Percentiles rank a stretch among this genome's conserved stretches.
phyloP scores from a whole-genome alignment of 2,113 vertebrate species.

The Hippocampus guttulatus region DNA sequence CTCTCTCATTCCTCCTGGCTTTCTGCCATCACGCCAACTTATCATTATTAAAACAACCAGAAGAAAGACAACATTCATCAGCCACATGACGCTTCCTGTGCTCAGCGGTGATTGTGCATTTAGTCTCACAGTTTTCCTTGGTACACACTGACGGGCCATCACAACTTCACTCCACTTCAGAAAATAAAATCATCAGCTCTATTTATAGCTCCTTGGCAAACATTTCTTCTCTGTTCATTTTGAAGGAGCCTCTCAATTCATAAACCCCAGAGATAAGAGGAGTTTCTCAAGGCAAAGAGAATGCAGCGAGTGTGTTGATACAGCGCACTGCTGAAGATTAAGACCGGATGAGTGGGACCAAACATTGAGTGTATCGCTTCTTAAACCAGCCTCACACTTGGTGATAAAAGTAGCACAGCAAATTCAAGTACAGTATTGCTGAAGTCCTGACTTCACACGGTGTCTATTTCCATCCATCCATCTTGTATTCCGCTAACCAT shows the following conservation, averaged over 20 bases:
- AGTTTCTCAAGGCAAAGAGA: constrained; percentile 18
- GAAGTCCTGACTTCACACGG: not conserved
- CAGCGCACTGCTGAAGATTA: constrained; percentile 2
- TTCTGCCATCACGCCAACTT: too few species aligned
- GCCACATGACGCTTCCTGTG: constrained; percentile 4
- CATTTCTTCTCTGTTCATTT: constrained; percentile 23
- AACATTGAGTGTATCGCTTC: constrained; percentile 5
- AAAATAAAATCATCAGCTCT: constrained; percentile 30
- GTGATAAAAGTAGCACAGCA: not conserved
- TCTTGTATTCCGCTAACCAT: not conserved
- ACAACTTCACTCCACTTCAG: constrained; percentile 14
- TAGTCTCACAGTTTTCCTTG: constrained; percentile 15
- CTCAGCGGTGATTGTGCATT: constrained; percentile 31
- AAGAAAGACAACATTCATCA: not conserved
- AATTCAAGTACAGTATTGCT: not conserved
- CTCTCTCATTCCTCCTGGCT: too few species aligned
- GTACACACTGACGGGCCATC: constrained; percentile 29
- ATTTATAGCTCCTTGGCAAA: constrained; percentile 32
- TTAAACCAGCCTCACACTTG: not conserved
- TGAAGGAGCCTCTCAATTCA: constrained; percentile 6
- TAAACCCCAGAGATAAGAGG: constrained; percentile 28
- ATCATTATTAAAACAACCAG: not conserved
- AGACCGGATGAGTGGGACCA: constrained; percentile 3
- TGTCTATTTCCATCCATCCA: not conserved
- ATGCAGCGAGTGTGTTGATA: constrained; percentile 16